phyloP scores from a whole-genome alignment of 2,888 invertebrate species.

The Abrostola triplasia region DNA sequence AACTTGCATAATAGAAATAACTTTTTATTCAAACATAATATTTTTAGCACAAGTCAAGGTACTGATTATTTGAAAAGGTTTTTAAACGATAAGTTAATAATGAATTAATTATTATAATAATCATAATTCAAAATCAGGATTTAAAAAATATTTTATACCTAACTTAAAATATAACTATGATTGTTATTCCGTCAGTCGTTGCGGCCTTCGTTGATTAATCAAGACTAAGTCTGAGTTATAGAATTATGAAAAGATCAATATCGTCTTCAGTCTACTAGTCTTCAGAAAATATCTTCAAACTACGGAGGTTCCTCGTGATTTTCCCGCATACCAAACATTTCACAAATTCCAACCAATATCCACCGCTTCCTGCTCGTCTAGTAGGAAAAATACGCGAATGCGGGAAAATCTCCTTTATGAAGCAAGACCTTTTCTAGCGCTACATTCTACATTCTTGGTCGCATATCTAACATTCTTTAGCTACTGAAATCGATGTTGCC shows the following conservation, averaged over 20 bases:
- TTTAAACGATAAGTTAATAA: too few relatives aligned
- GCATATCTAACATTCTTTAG: conserved; percentile 75
- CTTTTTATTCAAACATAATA: too few relatives aligned
- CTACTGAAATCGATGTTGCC: conserved; percentile 68
- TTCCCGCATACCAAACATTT: conserved; percentile 59
- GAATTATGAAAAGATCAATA: not conserved
- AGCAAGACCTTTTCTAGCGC: conserved; percentile 57
- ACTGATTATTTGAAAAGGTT: too few relatives aligned
- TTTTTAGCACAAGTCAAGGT: too few relatives aligned
- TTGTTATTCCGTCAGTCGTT: too few relatives aligned
- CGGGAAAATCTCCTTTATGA: conserved; percentile 86
- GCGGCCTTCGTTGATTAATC: too few relatives aligned
- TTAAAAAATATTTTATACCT: too few relatives aligned
- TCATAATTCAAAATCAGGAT: too few relatives aligned
- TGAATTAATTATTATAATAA: too few relatives aligned
- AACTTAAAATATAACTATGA: too few relatives aligned
- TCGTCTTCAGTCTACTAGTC: not conserved
- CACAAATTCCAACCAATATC: conserved; percentile 65
- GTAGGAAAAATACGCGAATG: conserved; percentile 85
- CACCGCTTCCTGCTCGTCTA: conserved; percentile 69
- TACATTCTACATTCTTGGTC: conserved; percentile 53
- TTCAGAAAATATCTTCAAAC: conserved; percentile 5
- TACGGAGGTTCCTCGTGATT: conserved; percentile 17
- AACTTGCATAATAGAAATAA: too few relatives aligned
- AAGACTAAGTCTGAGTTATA: not conserved